Conservation (phyloP, 2,888 invertebrate genomes). For the Creontiades dilutus region DNA sequence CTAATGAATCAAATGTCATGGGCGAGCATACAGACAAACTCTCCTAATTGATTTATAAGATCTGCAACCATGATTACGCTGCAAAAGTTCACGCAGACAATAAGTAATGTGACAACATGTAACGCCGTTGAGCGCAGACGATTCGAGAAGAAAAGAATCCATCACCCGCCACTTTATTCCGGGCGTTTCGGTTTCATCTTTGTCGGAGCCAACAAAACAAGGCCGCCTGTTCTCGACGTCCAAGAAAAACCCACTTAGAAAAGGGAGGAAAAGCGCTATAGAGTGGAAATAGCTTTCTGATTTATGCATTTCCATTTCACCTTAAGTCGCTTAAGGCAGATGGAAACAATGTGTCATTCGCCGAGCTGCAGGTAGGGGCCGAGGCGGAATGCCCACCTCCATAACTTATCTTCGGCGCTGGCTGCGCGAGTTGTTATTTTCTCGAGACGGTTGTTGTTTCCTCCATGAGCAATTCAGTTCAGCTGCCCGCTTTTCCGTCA, state of each 20-base stretch:
- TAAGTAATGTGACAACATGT: too few relatives aligned
- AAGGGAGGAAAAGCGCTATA: neutral
- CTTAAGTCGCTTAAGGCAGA: conserved; percentile 36
- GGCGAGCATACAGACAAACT: too few relatives aligned
- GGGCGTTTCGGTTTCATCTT: neutral
- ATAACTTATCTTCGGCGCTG: conserved; percentile 1
- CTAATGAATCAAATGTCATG: too few relatives aligned
- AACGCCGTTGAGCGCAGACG: too few relatives aligned
- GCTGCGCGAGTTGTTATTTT: neutral
- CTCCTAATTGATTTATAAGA: too few relatives aligned
- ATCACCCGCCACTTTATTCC: neutral
- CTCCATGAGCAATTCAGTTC: neutral
- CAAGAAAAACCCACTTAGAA: neutral
- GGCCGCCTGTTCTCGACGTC: conserved; percentile 1
- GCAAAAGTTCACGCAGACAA: too few relatives aligned
- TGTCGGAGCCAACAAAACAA: neutral
- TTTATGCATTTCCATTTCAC: conserved; percentile 36
- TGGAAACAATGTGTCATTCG: conserved; percentile 34
- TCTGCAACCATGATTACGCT: too few relatives aligned
- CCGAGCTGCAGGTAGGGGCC: neutral
- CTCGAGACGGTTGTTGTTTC: neutral
- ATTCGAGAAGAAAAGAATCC: too few relatives aligned
- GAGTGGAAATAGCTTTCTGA: conserved; percentile 20
- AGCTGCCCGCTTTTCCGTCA: neutral
- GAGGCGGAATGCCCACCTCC: neutral